phyloP scores from a whole-genome alignment of 2,113 vertebrate species.

The Petroica traversi region DNA sequence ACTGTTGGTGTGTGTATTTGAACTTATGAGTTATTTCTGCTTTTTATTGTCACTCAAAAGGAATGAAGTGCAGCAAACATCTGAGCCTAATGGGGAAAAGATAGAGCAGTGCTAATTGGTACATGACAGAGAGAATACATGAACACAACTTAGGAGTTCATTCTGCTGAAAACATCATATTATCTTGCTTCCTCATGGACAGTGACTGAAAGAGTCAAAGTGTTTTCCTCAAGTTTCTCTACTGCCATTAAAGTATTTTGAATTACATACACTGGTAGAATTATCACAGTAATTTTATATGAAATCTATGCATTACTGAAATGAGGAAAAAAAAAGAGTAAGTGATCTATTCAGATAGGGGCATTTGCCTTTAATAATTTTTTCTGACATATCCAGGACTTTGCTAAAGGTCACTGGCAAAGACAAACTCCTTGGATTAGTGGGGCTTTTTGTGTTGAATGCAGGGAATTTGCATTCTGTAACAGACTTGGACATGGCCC shows the following conservation, averaged over 20 bases:
- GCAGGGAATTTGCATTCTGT: background rate
- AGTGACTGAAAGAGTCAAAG: background rate
- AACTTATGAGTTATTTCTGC: background rate
- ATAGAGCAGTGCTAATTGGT: background rate
- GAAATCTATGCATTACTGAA: background rate
- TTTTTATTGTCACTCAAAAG: background rate
- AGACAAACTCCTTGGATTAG: background rate
- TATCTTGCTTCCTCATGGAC: background rate
- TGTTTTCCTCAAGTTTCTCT: background rate
- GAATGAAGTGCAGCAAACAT: background rate
- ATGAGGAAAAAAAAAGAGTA: background rate
- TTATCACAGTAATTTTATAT: background rate
- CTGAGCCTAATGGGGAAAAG: background rate
- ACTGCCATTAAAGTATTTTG: background rate
- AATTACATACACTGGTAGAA: background rate
- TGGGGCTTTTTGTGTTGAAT: background rate
- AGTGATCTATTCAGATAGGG: background rate
- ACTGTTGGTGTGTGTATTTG: background rate
- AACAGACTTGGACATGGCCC: background rate
- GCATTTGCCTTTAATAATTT: slow-evolving; percentile 19
- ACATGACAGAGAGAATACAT: background rate
- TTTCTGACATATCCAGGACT: slow-evolving; percentile 13
- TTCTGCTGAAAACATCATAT: background rate
- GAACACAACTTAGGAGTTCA: background rate
- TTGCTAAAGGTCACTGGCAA: background rate